phyloP scores from a whole-genome alignment of 2,113 vertebrate genomes.

The Ahaetulla prasina region DNA sequence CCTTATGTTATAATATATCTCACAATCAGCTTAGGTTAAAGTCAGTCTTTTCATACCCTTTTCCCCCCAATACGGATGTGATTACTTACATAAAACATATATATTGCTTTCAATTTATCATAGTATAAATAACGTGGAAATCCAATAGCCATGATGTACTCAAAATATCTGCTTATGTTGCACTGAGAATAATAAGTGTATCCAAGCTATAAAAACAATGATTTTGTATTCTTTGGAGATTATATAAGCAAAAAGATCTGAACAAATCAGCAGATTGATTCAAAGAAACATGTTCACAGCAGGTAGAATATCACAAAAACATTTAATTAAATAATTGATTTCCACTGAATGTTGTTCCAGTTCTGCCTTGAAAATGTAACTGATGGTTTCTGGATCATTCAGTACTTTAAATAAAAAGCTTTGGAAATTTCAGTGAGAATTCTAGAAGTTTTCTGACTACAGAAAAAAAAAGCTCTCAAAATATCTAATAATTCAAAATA shows the following conservation, averaged over 20 bases:
- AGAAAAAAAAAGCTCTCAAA: not conserved
- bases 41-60: not conserved
- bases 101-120: not conserved
- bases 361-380: not conserved
- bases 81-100: not conserved
- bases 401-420: not conserved
- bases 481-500: not conserved
- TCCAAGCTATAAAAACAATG: not conserved
- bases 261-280: not conserved
- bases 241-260: not conserved
- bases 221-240: not conserved
- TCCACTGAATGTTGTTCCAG: not conserved
- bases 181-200: not conserved
- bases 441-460: not conserved
- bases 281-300: not conserved
- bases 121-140: not conserved
- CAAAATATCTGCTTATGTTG: not conserved
- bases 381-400: not conserved
- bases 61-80: not conserved
- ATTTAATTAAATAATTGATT: slow-evolving; percentile 13
- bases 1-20: not conserved
- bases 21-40: not conserved
- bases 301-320: not conserved
- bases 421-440: not conserved
- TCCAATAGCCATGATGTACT: not conserved